Percentiles rank a stretch among this genome's conserved stretches.
Conservation (phyloP, 1,140 invertebrate genomes). For the Calephelis nemesis region DNA sequence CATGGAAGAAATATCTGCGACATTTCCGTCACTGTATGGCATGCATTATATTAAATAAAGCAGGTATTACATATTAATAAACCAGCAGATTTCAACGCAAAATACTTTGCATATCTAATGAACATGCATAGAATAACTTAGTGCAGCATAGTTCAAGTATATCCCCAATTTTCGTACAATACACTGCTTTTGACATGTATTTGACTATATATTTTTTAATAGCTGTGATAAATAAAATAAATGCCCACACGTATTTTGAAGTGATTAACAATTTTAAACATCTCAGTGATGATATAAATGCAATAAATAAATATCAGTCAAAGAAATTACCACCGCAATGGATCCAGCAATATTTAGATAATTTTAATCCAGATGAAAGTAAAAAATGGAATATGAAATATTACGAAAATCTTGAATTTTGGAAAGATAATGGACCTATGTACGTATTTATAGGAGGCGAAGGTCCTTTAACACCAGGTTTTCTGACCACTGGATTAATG, state of each 20-base stretch:
- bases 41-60: not conserved
- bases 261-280: slow-evolving; percentile 38
- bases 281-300: slow-evolving; percentile 41
- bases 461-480: slow-evolving; percentile 31
- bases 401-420: slow-evolving; percentile 48
- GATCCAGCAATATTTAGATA: slow-evolving; percentile 58
- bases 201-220: not conserved
- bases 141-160: not conserved
- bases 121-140: not conserved
- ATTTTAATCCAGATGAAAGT: slow-evolving; percentile 49
- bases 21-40: too few relatives aligned
- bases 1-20: too few relatives aligned
- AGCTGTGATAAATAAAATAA: slow-evolving; percentile 1
- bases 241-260: slow-evolving; percentile 28
- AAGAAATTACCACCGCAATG: slow-evolving; percentile 32
- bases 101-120: not conserved
- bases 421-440: slow-evolving; percentile 75
- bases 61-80: slow-evolving; percentile 3
- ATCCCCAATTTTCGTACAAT: not conserved
- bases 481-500: slow-evolving; percentile 40
- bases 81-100: not conserved
- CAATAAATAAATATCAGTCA: slow-evolving; percentile 10
- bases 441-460: slow-evolving; percentile 81
- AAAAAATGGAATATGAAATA: slow-evolving; percentile 62
- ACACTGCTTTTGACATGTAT: not conserved